phyloP scores from a whole-genome alignment of 2,797 vertebrate species.

The Dipus sagitta region DNA sequence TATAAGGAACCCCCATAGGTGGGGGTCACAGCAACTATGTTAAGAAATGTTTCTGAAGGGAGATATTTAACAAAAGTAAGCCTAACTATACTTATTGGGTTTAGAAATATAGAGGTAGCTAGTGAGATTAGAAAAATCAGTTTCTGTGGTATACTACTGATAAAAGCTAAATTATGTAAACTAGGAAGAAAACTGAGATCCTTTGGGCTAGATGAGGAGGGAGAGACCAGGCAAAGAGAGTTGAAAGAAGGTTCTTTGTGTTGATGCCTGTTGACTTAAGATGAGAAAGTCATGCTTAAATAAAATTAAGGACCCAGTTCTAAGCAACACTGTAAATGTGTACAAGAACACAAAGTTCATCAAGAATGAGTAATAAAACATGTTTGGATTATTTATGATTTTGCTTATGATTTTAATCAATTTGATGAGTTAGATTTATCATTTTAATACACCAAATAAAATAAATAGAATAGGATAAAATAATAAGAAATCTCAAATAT shows the following conservation, averaged over 20 bases:
- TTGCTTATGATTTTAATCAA: neutral
- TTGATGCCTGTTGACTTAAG: neutral
- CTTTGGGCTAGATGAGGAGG: neutral
- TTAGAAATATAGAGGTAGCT: slow-evolving; percentile 35
- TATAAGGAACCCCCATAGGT: slow-evolving; percentile 46
- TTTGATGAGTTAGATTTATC: neutral
- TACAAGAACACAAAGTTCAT: neutral
- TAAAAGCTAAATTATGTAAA: slow-evolving; percentile 37
- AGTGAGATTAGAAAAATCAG: neutral
- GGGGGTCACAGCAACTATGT: neutral
- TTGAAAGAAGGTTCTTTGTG: neutral
- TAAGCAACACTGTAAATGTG: neutral
- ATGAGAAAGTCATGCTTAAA: neutral
- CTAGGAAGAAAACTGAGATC: neutral
- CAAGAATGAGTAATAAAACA: neutral
- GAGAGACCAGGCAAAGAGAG: neutral
- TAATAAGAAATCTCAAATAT: neutral
- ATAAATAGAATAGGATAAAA: neutral
- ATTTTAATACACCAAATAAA: slow-evolving; percentile 11
- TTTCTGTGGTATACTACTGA: neutral
- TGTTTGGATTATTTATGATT: neutral
- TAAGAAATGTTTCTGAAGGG: slow-evolving; percentile 48
- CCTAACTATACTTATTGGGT: neutral
- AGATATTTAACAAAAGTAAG: neutral
- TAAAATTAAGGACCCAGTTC: slow-evolving; percentile 3